Evolutionary conservation across 2,888 invertebrate species (phyloP), one percentile per base, ranked within the genome.

Genomic region (Imbricaverruca yamaguchii): DNA sequence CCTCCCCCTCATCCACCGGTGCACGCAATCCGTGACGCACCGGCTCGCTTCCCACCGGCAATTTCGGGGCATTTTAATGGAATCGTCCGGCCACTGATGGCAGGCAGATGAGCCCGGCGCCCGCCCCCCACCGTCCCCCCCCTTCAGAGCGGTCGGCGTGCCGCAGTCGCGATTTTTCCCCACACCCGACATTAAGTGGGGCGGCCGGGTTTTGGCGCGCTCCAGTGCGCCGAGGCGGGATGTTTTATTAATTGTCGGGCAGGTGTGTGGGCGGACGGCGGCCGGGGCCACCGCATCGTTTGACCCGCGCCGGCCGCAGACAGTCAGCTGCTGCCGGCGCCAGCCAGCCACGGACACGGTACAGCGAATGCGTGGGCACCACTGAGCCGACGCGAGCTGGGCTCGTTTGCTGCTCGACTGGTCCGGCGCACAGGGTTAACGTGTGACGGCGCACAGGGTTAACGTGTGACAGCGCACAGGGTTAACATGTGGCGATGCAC

Each of bases 11-110:
- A 18, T 61, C 18, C 21, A 10, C 8, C 53, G 55, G 18, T 15
- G 69, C 69, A 39, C 69, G 69, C 74, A 74, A 74, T 74, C 74
- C 74, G 74, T 74, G 74, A 74, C 74, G 55, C 53, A 8, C 23
- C 23, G 39, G 15, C n/a, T 13, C 69, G 25, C 69, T 23, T 23
- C 69, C 74, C 39, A 11, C 18, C 18, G 74, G 55, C 55, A 74
- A 74, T 74, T 74, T 15, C 55, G 55, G 74, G 18, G 55, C 74
- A 21, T 74, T 74, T 74, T 74, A 74, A 74, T 74, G 74, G 74
- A 55, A 74, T 55, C 74, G 74, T 23, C 8, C 53, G 10, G n/a
- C 74, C 74, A 18, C 74, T 55, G 74, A 74, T 74, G 74, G 10
- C 15, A 13, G 55, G 53, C 18, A 18, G 11, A 74, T 74, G 21